Conservation (phyloP, 2,113 vertebrate species). For the Archocentrus centrarchus region DNA sequence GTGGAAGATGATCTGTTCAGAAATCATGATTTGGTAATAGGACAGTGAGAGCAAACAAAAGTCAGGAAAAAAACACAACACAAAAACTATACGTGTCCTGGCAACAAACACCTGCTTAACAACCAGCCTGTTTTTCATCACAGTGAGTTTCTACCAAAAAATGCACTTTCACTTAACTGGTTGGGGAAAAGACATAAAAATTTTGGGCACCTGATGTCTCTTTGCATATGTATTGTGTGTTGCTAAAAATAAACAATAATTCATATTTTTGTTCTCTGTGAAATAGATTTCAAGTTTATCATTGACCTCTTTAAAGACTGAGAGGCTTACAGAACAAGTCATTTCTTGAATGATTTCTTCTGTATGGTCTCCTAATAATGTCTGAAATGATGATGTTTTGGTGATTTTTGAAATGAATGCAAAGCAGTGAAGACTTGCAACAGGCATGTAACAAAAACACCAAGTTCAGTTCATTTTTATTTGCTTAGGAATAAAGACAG, state of each 20-base stretch:
- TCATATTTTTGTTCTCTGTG: slow-evolving; percentile 17
- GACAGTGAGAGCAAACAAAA: not conserved
- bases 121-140: not conserved
- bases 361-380: not conserved
- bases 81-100: not conserved
- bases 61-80: not conserved
- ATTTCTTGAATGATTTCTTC: not conserved
- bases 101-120: not conserved
- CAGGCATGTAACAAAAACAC: not conserved
- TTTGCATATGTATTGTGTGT: not conserved
- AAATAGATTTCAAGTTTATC: not conserved
- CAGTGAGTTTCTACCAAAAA: slow-evolving; percentile 31
- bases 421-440: not conserved
- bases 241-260: slow-evolving; percentile 8
- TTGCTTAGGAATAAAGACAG: not conserved
- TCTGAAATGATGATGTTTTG: not conserved
- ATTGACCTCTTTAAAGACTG: not conserved
- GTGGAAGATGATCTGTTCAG: too few relatives aligned
- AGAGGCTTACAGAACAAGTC: not conserved
- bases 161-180: not conserved
- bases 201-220: not conserved
- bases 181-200: not conserved
- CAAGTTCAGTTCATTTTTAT: not conserved
- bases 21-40: not conserved
- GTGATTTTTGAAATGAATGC: too few relatives aligned